These are phyloP conservation scores for Philaethria dido DNA, from an alignment of 2,888 invertebrate genomes.

Conservation along the genomic window DNA sequence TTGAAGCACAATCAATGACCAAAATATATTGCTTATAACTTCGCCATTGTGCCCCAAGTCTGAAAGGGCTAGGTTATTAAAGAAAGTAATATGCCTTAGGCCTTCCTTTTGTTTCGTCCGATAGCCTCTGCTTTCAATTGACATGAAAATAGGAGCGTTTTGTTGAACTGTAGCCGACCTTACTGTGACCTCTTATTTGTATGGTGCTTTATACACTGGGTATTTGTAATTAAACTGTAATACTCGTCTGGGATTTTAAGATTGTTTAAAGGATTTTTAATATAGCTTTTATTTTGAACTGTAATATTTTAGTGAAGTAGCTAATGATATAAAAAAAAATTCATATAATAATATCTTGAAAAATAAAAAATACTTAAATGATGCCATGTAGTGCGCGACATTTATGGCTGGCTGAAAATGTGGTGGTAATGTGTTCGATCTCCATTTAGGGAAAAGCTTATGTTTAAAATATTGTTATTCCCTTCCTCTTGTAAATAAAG, in stretches of 20 bases:
- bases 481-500: too few relatives aligned
- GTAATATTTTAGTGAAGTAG: too few relatives aligned
- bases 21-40: conserved; percentile 26
- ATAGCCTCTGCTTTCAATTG: conserved; percentile 30
- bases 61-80: conserved; percentile 34
- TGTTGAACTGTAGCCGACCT: conserved; percentile 23
- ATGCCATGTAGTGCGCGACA: too few relatives aligned
- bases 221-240: neutral
- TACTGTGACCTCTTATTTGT: conserved; percentile 22
- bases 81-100: conserved; percentile 31
- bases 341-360: too few relatives aligned
- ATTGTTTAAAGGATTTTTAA: too few relatives aligned
- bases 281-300: too few relatives aligned
- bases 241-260: neutral
- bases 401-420: too few relatives aligned
- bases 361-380: too few relatives aligned
- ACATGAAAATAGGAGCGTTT: conserved; percentile 30
- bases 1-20: conserved; percentile 21
- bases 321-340: too few relatives aligned
- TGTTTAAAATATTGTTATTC: too few relatives aligned
- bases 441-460: too few relatives aligned
- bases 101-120: conserved; percentile 32
- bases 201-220: neutral
- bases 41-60: conserved; percentile 30
- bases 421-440: too few relatives aligned